Evolutionary conservation across 2,888 invertebrate genomes (phyloP), one percentile per base, ranked within the genome.

Genomic region (Xestia xanthographa): DNA sequence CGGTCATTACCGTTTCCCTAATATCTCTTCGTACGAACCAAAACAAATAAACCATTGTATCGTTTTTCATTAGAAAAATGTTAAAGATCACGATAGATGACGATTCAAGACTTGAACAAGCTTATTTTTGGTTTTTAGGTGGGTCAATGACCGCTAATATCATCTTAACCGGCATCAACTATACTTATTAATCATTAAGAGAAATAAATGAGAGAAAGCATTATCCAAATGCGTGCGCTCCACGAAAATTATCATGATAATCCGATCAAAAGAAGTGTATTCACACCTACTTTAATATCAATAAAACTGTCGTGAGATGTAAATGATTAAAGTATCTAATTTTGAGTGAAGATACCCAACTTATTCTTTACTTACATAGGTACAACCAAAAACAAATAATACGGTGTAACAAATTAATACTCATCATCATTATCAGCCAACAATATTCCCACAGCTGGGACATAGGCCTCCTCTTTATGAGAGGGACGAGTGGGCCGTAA

Each of bases 121-220:
- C n/a, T n/a, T n/a, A n/a, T n/a, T n/a, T n/a, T n/a, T n/a, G n/a
- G n/a, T n/a, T n/a, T n/a, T n/a, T n/a, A n/a, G n/a, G n/a, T n/a
- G n/a, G n/a, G n/a, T n/a, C n/a, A n/a, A n/a, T n/a, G n/a, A n/a
- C n/a, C n/a, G n/a, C n/a, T n/a, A n/a, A n/a, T n/a, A n/a, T n/a
- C n/a, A n/a, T n/a, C n/a, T n/a, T n/a, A n/a, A n/a, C n/a, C n/a
- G n/a, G n/a, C n/a, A n/a, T n/a, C n/a, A n/a, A n/a, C n/a, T 34
- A 5, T 48, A 48, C 20, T 48, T 20, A 48, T 48, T 20, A 50
- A 50, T 50, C 50, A 50, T 50, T n/a, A 53, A 53, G 12, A 53
- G 53, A n/a, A 53, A 53, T n/a, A n/a, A 53, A 53, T 53, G 53
- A n/a, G 53, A 53, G n/a, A 53, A 53, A 53, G n/a, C n/a, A 11